Conservation (phyloP, 2,113 vertebrate species). For the Tympanuchus pallidicinctus region DNA sequence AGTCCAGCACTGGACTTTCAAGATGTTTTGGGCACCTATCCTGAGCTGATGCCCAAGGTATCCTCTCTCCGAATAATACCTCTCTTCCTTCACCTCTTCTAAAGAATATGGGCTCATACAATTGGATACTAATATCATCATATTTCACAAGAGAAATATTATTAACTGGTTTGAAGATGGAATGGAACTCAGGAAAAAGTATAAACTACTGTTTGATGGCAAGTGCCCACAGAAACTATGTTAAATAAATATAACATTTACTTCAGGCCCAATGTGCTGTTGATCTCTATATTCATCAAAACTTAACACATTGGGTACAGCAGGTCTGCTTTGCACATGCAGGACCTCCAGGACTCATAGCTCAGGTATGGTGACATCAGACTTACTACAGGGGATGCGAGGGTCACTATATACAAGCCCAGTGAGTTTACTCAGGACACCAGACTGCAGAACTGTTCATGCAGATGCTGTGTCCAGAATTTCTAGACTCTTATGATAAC, state of each 20-base stretch:
- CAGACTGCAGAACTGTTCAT: background rate
- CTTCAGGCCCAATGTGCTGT: background rate
- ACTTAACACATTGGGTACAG: background rate
- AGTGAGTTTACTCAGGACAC: background rate
- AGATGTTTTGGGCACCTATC: background rate
- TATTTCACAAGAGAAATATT: background rate
- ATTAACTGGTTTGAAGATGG: background rate
- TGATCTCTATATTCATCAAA: background rate
- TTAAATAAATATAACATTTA: background rate
- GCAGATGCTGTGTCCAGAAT: background rate
- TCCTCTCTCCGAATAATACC: background rate
- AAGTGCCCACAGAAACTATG: background rate
- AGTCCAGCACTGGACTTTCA: background rate
- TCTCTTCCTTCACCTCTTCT: background rate
- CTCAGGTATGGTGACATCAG: background rate
- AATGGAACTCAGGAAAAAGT: background rate
- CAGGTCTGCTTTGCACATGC: background rate
- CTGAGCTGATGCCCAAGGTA: background rate
- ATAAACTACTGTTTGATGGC: background rate
- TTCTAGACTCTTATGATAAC: background rate
- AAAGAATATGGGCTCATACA: background rate
- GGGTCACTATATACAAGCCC: background rate
- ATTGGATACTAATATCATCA: background rate
- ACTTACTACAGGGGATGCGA: background rate
- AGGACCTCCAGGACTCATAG: background rate